Evolutionary conservation across 2,888 invertebrate species (phyloP).

Genomic region (Dasypolia templi): DNA sequence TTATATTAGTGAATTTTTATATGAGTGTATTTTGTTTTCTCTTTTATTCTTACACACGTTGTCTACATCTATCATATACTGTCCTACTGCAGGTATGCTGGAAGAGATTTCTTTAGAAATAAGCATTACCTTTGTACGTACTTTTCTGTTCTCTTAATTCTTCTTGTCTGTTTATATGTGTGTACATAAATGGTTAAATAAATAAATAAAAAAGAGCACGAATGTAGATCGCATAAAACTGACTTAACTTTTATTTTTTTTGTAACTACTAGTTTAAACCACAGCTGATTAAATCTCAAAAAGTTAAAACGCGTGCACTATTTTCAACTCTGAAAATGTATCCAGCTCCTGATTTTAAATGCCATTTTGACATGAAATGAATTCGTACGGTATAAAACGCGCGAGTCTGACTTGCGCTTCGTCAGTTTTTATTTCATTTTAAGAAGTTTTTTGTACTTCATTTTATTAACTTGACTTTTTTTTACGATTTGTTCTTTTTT

Average conservation of each 20-base stretch:
- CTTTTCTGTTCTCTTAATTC: no score
- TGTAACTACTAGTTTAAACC: background rate
- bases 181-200: no score
- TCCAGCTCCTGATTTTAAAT: background rate
- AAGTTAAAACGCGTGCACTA: background rate
- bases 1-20: no score
- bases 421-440: background rate
- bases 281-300: background rate
- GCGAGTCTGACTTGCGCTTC: background rate
- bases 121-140: no score
- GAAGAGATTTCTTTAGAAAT: no score
- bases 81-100: no score
- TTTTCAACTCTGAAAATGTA: background rate
- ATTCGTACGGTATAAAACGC: background rate
- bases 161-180: no score
- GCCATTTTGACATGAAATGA: background rate
- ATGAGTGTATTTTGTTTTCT: no score
- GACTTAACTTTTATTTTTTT: background rate
- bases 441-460: background rate
- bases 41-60: no score
- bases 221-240: background rate
- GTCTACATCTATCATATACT: no score
- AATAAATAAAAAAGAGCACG: background rate
- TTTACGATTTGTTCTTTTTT: background rate
- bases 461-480: background rate